A percentile compares a stretch with the other conserved stretches of the same genome.
These are phyloP conservation scores for Heliconius erato DNA, from an alignment of 2,888 invertebrate genomes.

Conservation along the genomic window DNA sequence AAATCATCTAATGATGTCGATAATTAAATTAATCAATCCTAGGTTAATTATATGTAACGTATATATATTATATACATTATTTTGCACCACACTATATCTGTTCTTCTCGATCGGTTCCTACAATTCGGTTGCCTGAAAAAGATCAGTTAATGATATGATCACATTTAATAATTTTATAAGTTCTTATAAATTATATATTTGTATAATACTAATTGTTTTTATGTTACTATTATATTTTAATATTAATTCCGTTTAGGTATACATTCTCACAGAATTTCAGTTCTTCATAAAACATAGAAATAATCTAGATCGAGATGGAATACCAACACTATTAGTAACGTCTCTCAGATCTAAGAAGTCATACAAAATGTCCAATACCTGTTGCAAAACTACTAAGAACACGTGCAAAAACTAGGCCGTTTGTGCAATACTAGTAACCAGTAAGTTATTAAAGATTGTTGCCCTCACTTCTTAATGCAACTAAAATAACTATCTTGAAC, in stretches of 20 bases:
- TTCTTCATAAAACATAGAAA: not conserved
- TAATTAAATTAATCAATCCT: not conserved
- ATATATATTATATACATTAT: too few relatives aligned
- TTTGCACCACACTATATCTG: too few relatives aligned
- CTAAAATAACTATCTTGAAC: slow-evolving; percentile 65
- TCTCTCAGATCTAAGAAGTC: slow-evolving; percentile 24
- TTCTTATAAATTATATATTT: not conserved
- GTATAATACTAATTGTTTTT: too few relatives aligned
- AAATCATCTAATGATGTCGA: not conserved
- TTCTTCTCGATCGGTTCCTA: too few relatives aligned
- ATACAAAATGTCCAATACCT: slow-evolving; percentile 63
- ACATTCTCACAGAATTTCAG: not conserved
- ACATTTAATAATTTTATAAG: too few relatives aligned
- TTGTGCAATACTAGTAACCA: slow-evolving; percentile 72
- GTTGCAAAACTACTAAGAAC: slow-evolving; percentile 71
- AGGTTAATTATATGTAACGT: not conserved
- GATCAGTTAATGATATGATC: too few relatives aligned
- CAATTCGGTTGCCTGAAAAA: too few relatives aligned
- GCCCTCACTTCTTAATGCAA: slow-evolving; percentile 70
- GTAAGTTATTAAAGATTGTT: slow-evolving; percentile 76
- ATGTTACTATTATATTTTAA: too few relatives aligned
- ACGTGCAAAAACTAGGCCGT: slow-evolving; percentile 78
- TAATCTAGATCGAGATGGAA: not conserved
- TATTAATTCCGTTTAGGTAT: not conserved
- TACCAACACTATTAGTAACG: slow-evolving; percentile 10